These are phyloP conservation scores for Chionomys nivalis DNA, from an alignment of 2,113 vertebrate species.

Conservation along the genomic window DNA sequence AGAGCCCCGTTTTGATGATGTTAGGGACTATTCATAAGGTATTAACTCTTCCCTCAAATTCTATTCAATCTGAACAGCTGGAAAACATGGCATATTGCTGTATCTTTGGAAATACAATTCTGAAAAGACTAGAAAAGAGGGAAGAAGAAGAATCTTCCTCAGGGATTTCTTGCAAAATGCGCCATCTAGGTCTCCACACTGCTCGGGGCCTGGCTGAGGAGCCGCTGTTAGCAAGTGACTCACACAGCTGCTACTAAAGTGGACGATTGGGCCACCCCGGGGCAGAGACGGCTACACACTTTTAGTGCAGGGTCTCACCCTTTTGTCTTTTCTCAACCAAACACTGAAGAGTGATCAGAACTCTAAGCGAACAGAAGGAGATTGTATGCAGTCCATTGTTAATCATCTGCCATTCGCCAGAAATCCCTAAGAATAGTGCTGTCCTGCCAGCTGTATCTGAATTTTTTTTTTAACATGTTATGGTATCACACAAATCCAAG, in stretches of 20 bases:
- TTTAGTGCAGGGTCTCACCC: neutral
- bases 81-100: neutral
- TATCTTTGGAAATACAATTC: neutral
- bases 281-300: neutral
- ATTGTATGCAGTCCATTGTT: neutral
- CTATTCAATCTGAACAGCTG: neutral
- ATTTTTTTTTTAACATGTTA: neutral
- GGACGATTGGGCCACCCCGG: accelerated
- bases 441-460: neutral
- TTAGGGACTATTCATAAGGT: neutral
- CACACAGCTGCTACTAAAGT: neutral
- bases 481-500: neutral
- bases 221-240: neutral
- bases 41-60: neutral
- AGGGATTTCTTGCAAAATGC: neutral
- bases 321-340: neutral
- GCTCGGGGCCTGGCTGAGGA: neutral
- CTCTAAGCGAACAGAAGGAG: neutral
- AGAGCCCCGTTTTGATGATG: neutral
- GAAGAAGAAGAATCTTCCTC: neutral
- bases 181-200: neutral
- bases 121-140: neutral
- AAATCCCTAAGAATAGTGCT: neutral
- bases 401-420: neutral
- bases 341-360: neutral